Conservation (phyloP, 2,113 vertebrate genomes). For the Notothenia coriiceps region DNA sequence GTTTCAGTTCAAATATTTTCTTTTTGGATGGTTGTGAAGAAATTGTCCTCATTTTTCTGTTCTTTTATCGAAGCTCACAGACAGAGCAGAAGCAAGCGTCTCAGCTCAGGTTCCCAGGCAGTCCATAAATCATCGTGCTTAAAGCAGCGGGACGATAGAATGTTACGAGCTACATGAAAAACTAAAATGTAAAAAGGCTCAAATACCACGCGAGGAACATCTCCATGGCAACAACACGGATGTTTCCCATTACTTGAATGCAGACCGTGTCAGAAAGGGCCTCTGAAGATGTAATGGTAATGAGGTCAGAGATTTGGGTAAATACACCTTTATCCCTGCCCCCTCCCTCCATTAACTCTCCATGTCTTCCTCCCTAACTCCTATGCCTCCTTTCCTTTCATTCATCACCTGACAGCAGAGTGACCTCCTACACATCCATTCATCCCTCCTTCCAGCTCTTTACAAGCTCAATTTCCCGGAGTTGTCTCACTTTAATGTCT, state of each 20-base stretch:
- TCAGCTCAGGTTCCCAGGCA: background rate
- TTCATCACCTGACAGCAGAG: background rate
- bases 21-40: no score
- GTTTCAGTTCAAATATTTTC: no score
- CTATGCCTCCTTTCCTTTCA: background rate
- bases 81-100: background rate
- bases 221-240: background rate
- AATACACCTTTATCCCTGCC: constrained; percentile 4
- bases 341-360: constrained; percentile 5
- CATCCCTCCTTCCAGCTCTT: background rate
- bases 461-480: background rate
- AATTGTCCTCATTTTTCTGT: no score
- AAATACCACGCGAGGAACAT: background rate
- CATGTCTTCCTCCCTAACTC: constrained; percentile 9
- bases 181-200: no score
- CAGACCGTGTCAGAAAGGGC: background rate
- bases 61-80: background rate
- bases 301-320: background rate
- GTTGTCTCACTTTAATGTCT: background rate
- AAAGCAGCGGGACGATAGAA: background rate
- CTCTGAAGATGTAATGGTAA: background rate
- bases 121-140: background rate
- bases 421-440: constrained; percentile 17
- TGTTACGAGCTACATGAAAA: background rate
- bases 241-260: background rate